Conservation (phyloP, 2,797 vertebrate genomes). For the Aeoliscus strigatus region DNA sequence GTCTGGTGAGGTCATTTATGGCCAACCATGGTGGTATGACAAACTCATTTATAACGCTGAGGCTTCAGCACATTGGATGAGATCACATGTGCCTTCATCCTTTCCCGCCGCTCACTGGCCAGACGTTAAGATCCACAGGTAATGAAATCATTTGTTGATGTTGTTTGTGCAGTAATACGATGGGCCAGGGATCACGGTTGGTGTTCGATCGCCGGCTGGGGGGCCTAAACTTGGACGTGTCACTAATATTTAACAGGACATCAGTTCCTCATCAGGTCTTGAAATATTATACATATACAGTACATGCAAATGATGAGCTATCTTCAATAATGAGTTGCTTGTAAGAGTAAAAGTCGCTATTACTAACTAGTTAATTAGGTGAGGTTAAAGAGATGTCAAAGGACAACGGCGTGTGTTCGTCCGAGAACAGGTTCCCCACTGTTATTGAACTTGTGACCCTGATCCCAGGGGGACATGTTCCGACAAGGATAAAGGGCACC, state of each 20-base stretch:
- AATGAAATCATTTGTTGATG: conserved; percentile 85
- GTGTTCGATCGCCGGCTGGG: conserved; percentile 61
- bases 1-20: conserved; percentile 90
- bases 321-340: too few species aligned
- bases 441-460: conserved; percentile 92
- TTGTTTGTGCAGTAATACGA: conserved; percentile 75
- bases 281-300: too few species aligned
- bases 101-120: conserved; percentile 22
- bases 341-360: not conserved
- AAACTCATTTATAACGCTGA: conserved; percentile 82
- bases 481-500: conserved; percentile 91
- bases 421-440: conserved; percentile 82
- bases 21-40: conserved; percentile 76
- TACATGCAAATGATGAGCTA: not conserved
- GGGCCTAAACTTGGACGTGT: too few species aligned
- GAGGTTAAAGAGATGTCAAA: conserved; percentile 57
- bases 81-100: conserved; percentile 67
- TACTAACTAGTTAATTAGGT: conserved; percentile 7
- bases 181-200: conserved; percentile 74
- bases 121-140: conserved; percentile 64
- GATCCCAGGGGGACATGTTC: conserved; percentile 85
- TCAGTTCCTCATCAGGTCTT: too few species aligned
- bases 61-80: conserved; percentile 79
- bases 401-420: conserved; percentile 74
- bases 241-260: too few species aligned